Base-by-base conservation (phyloP, 2,113 vertebrate species). In the Salvator merianae region DNA sequence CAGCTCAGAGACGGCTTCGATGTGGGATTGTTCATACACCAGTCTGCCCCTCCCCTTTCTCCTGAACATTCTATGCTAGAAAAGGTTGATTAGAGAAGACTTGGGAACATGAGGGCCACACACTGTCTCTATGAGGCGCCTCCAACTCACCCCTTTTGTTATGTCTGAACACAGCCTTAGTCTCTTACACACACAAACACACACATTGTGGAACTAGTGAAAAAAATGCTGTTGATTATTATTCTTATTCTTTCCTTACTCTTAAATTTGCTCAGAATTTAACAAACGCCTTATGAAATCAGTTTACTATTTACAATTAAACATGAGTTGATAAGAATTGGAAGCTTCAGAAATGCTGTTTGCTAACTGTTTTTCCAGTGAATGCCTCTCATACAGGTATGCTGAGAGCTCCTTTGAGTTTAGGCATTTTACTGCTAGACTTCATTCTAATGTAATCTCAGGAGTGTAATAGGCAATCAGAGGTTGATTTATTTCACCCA, bases 391-490 rank as follows among this genome's bases (percentile, higher is more conserved):
- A 24, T 43, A 3, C 68, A 72, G 68, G 68, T 84, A 71, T 63
- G 53, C 63, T 26, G 59, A 72, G 68, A 79, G 24, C 66, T 77
- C 36, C 36, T 70, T 71, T 59, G 66, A 78, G 50, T 28, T 78
- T 62, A 47, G 55, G 53, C 55, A 62, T 84, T 24, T 14, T 30
- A 5, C 8, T 28, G 36, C 13, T 28, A 40, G 79, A 65, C 53
- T 78, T 74, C 66, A 32, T 81, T 81, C 72, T 70, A 53, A 70
- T 72, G 74, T 72, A 84, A 65, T 65, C 53, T 73, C 55, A 32
- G 43, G n/a, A n/a, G 72, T 32, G 63, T 79, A 84, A 59, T 34
- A 79, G 72, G 71, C 47, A 86, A 73, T 85, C 74, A 2, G 7
- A 70, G n/a, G n/a, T 9, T 81, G 69, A 55, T 63, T 73, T 72